phyloP scores from a whole-genome alignment of 2,113 vertebrate species.

The Pygoscelis antarcticus region DNA sequence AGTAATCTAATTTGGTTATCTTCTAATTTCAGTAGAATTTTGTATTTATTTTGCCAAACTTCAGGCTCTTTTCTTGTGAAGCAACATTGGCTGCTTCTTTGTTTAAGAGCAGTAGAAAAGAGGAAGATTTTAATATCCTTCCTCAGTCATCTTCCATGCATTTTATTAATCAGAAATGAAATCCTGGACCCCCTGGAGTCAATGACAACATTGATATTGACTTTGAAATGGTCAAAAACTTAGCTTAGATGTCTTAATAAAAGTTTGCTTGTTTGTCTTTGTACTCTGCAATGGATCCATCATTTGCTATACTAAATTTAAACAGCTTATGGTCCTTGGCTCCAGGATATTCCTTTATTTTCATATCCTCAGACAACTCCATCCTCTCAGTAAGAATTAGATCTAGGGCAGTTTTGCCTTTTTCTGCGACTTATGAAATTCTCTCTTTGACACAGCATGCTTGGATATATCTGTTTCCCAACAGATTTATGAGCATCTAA shows the following conservation, averaged over 20 bases:
- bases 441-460: conserved; percentile 21
- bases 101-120: neutral
- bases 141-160: neutral
- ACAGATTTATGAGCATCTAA: conserved; percentile 60
- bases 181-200: neutral
- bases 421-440: conserved; percentile 26
- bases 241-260: neutral
- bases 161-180: neutral
- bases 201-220: neutral
- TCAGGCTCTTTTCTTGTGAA: neutral
- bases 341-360: conserved; percentile 8
- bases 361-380: neutral
- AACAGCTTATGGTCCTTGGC: neutral
- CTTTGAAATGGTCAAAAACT: neutral
- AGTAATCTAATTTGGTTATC: neutral
- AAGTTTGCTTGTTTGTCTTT: neutral
- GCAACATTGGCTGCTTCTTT: neutral
- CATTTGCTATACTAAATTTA: neutral
- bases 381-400: neutral
- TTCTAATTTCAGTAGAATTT: neutral
- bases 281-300: neutral
- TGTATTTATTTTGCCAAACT: neutral
- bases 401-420: conserved; percentile 16
- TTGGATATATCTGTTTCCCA: conserved; percentile 39
- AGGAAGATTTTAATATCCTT: neutral